Base-by-base conservation (phyloP, 2,888 invertebrate genomes). In the Geophilus truncorum region DNA sequence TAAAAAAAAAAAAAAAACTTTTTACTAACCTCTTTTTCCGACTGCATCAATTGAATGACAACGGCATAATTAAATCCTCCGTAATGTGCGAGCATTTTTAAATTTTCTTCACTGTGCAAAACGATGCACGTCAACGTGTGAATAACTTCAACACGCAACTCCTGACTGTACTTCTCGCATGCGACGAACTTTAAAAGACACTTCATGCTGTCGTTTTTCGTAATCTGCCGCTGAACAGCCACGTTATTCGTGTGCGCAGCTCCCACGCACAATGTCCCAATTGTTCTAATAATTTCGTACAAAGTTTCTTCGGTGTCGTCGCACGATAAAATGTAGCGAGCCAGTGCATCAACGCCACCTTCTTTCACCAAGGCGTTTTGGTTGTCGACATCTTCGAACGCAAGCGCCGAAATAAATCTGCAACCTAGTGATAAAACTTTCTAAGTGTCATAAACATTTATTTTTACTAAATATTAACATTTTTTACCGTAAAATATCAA, bases 291-390 rank as follows among this genome's bases (percentile, higher is more conserved):
- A 51, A 79, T 51, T 51, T 51, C 51, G 51, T 51, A 79, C 23
- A 79, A 23, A 5, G 51, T 51, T 45, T 23, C 28, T 25, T 79
- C 79, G 25, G 15, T 25, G 21, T 51, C 79, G 21, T 79, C 79
- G 25, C 45, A 51, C 12, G 45, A 51, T 23, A 79, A 21, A 40
- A 51, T 51, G 32, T 51, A 79, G 6, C 81, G 23, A 28, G 80
- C 70, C 30, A 81, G 62, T 12, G 81, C 79, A 18, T 70, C 79
- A n/a, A 81, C 45, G 12, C 81, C 81, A 21, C 81, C 81, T 80
- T 81, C 79, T 75, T 79, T 80, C 0, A 81, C 28, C 2, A 81
- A 75, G n/a, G 28, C 18, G 21, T 79, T 81, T 40, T 81, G 81
- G 10, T 57, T 75, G 34, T 80, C 70, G 10, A 80, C 25, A 45